Evolutionary conservation across 2,888 invertebrate genomes (phyloP).

Genomic region (Meganola albula): DNA sequence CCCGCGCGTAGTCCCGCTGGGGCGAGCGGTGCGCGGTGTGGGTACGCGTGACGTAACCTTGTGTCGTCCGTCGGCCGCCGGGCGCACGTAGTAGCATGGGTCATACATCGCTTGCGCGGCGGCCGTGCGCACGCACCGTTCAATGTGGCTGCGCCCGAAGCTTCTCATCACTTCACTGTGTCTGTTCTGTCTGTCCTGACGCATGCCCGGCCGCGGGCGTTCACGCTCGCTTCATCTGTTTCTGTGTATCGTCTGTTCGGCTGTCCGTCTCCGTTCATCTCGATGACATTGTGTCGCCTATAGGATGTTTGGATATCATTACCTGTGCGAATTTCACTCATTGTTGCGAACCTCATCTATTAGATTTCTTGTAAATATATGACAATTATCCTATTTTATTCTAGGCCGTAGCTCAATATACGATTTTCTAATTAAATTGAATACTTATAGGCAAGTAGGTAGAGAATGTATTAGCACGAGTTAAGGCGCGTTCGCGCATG

Average conservation of each 20-base stretch:
- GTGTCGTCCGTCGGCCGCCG: constrained; percentile 13
- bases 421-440: constrained; percentile 41
- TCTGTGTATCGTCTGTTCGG: constrained; percentile 73
- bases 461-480: constrained; percentile 30
- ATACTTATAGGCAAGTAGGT: constrained; percentile 42
- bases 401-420: constrained; percentile 59
- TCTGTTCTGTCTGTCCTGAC: constrained; percentile 76
- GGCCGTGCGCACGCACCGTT: constrained; percentile 75
- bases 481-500: constrained; percentile 57
- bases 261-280: constrained; percentile 69
- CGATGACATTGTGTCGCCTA: constrained; percentile 69
- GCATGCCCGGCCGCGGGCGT: constrained; percentile 75
- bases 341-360: constrained; percentile 73
- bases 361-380: constrained; percentile 69
- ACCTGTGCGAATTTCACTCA: constrained; percentile 70
- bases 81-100: constrained; percentile 74
- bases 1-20: constrained; percentile 52
- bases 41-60: constrained; percentile 23
- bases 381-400: constrained; percentile 41
- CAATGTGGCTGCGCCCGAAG: constrained; percentile 77
- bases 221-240: constrained; percentile 77
- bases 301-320: constrained; percentile 67
- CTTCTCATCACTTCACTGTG: constrained; percentile 77
- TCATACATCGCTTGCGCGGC: constrained; percentile 76
- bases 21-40: constrained; percentile 60